phyloP scores from a whole-genome alignment of 2,888 invertebrate genomes.

The Plebejus melissa region DNA sequence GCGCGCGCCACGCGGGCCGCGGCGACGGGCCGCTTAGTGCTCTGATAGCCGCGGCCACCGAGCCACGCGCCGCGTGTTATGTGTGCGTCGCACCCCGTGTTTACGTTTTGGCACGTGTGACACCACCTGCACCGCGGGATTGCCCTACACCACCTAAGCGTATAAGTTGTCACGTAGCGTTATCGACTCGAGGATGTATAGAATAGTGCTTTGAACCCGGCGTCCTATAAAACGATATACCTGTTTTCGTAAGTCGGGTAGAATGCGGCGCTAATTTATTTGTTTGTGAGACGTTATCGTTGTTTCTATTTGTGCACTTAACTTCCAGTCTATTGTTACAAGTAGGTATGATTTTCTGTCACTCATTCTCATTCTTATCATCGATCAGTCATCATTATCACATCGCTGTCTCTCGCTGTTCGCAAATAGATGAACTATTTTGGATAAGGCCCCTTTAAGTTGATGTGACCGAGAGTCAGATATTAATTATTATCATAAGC shows the following conservation, averaged over 20 bases:
- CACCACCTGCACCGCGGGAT: conserved; percentile 46
- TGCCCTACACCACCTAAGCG: conserved; percentile 46
- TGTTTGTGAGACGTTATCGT: conserved; percentile 9
- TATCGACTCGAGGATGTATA: neutral
- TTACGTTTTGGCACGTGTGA: conserved; percentile 55
- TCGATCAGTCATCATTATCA: neutral
- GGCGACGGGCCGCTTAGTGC: conserved; percentile 49
- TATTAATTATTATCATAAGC: neutral
- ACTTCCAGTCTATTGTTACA: neutral
- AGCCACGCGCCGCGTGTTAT: conserved; percentile 49
- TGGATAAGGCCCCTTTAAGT: neutral
- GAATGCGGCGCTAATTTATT: neutral
- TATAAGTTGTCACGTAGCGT: conserved; percentile 7
- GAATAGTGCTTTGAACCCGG: neutral
- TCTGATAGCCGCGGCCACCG: conserved; percentile 56
- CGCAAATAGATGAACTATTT: neutral
- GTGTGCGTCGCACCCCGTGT: conserved; percentile 44
- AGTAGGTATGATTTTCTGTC: conserved; percentile 2
- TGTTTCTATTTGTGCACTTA: neutral
- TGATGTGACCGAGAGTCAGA: neutral
- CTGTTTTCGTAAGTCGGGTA: neutral
- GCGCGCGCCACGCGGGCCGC: conserved; percentile 6
- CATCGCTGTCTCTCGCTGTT: neutral
- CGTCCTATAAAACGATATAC: neutral
- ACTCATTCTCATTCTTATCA: neutral